Evolutionary conservation across 1,140 invertebrate genomes (phyloP).

Genomic region (Aleiodes sp.): DNA sequence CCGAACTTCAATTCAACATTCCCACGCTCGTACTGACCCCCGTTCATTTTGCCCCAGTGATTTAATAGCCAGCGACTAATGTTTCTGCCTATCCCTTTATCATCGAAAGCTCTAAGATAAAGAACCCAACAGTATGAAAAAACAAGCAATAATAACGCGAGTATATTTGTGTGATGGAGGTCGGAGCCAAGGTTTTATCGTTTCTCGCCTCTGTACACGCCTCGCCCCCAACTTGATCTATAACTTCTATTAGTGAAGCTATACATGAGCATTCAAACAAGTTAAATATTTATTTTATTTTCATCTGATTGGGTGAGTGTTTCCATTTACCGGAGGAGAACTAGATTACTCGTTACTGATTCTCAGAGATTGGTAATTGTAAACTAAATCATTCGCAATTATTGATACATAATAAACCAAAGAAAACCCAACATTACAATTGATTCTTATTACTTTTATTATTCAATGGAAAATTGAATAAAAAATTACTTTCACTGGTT

Average conservation of each 20-base stretch:
- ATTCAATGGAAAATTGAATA: not conserved
- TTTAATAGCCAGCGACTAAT: constrained; percentile 19
- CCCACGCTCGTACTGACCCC: constrained; percentile 31
- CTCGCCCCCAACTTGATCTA: not conserved
- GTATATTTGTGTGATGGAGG: not conserved
- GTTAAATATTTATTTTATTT: constrained; percentile 2
- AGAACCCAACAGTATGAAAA: no score
- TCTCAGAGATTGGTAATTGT: no score
- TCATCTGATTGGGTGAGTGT: not conserved
- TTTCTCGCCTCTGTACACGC: constrained; percentile 14
- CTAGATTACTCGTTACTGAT: not conserved
- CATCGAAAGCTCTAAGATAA: no score
- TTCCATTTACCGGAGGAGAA: not conserved
- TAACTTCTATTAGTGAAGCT: not conserved
- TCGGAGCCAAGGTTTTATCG: constrained; percentile 15
- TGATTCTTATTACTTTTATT: not conserved
- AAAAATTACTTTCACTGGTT: not conserved
- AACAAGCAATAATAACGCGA: no score
- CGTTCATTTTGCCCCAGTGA: constrained; percentile 7
- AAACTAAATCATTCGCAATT: not conserved
- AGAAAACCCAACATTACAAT: no score
- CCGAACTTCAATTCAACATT: constrained; percentile 13
- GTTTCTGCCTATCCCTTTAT: not conserved
- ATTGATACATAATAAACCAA: not conserved
- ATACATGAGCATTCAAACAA: not conserved